phyloP scores from a whole-genome alignment of 2,888 invertebrate species.

The Tenodera sinensis region DNA sequence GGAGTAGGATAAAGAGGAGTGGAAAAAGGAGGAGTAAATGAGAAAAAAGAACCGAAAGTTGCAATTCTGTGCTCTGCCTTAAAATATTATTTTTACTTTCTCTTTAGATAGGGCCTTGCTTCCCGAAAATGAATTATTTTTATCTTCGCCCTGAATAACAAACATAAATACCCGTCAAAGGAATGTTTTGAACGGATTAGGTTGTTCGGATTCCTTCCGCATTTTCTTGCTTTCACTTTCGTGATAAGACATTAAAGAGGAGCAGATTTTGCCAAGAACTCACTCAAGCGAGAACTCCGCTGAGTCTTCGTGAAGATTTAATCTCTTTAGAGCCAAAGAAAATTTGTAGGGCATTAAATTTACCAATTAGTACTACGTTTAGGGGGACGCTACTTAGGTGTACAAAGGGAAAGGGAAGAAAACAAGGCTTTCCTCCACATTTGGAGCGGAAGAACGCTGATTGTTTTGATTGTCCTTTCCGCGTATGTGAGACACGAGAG shows the following conservation, averaged over 20 bases:
- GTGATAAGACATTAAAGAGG: neutral
- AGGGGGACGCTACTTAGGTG: neutral
- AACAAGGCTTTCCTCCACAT: neutral
- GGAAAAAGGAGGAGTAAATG: no score
- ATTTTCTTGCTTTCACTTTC: neutral
- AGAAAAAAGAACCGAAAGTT: no score
- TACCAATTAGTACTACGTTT: neutral
- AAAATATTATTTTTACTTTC: no score
- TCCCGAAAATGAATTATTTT: no score
- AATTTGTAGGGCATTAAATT: neutral
- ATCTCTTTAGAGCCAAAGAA: neutral
- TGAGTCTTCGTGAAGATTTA: neutral
- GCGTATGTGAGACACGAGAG: neutral
- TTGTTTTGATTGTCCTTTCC: neutral
- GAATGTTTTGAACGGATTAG: no score
- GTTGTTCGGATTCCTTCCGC: no score
- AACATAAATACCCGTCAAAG: no score
- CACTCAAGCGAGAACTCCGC: neutral
- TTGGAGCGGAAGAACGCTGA: neutral
- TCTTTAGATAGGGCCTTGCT: no score
- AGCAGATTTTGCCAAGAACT: neutral
- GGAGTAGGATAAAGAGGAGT: no score
- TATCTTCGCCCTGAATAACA: no score
- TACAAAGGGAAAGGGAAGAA: neutral
- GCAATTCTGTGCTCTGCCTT: no score